These are phyloP conservation scores for Pica pica DNA, from an alignment of 2,113 vertebrate species.

Conservation along the genomic window DNA sequence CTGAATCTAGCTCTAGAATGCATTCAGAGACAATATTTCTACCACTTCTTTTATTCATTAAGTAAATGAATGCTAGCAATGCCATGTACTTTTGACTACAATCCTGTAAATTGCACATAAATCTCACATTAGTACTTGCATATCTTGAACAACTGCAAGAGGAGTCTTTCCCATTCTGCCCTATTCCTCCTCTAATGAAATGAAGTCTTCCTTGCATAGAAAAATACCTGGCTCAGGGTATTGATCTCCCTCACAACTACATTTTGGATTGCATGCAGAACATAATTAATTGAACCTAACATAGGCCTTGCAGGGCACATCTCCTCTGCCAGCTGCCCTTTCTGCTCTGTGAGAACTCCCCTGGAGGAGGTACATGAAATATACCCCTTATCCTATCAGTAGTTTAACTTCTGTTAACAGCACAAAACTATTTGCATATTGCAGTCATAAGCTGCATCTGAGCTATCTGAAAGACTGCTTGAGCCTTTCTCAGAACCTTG, in stretches of 20 bases:
- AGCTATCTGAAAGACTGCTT: background rate
- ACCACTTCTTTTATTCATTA: background rate
- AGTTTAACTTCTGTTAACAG: background rate
- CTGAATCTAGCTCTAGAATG: background rate
- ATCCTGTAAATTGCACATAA: background rate
- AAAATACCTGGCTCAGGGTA: background rate
- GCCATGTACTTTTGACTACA: background rate
- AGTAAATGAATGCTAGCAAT: background rate
- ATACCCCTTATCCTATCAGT: background rate
- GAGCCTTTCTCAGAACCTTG: background rate
- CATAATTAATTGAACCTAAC: background rate
- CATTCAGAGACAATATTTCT: background rate
- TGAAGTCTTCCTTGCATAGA: background rate
- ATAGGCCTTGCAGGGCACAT: background rate
- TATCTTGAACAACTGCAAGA: background rate
- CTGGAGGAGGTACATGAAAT: background rate
- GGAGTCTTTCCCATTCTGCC: background rate
- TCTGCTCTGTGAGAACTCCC: background rate
- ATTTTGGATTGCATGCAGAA: background rate
- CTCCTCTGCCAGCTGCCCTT: background rate
- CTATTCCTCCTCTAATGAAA: background rate
- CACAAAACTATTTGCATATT: background rate
- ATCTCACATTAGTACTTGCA: background rate
- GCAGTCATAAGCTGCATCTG: rapidly evolving
- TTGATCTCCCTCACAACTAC: background rate